These are phyloP conservation scores for Picathartes gymnocephalus DNA, from an alignment of 2,113 vertebrate genomes.

Conservation along the genomic window DNA sequence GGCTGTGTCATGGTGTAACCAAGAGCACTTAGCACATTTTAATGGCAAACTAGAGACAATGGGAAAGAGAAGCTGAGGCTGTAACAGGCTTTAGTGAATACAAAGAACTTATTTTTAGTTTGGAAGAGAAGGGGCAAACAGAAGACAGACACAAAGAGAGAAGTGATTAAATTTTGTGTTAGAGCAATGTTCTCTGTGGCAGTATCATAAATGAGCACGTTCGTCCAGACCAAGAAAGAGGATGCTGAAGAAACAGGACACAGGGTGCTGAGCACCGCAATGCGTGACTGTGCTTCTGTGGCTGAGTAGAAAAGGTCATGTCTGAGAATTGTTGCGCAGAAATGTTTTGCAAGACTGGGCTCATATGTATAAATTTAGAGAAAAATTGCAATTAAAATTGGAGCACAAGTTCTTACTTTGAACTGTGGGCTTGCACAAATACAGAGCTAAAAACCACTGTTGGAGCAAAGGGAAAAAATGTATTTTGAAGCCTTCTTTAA, in stretches of 20 bases:
- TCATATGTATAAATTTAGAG: not conserved
- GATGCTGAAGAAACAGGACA: not conserved
- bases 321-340: not conserved
- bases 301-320: slow-evolving; percentile 22
- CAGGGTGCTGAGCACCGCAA: not conserved
- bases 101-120: slow-evolving; percentile 16
- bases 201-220: not conserved
- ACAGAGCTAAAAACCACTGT: not conserved
- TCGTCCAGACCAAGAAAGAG: not conserved
- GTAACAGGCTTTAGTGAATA: not conserved
- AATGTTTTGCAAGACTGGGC: slow-evolving; percentile 37
- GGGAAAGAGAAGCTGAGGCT: not conserved
- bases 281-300: not conserved
- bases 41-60: slow-evolving; percentile 1
- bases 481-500: not conserved
- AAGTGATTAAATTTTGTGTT: not conserved
- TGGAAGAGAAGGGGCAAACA: not conserved
- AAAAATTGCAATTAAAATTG: slow-evolving; percentile 2
- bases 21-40: slow-evolving; percentile 3
- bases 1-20: not conserved
- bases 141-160: not conserved
- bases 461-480: not conserved
- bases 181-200: not conserved
- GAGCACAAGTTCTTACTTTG: not conserved
- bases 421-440: not conserved